Percentiles rank a stretch among this genome's conserved stretches.
phyloP scores from a whole-genome alignment of 64 coral and sea anemone species.

The Montipora efflorescens region DNA sequence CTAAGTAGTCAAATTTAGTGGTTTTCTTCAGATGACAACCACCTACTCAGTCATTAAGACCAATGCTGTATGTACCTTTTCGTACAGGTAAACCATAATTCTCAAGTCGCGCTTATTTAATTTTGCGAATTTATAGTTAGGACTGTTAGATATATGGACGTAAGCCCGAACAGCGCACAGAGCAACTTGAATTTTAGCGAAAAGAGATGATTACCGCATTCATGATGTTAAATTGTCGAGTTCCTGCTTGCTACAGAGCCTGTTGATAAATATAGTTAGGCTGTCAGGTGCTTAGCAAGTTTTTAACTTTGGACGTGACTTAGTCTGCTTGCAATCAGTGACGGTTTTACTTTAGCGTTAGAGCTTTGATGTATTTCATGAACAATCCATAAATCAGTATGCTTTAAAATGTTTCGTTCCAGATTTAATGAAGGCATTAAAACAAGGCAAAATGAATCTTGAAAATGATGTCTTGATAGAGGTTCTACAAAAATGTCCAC shows the following conservation, averaged over 20 bases:
- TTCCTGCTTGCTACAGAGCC: not conserved
- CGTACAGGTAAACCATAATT: not conserved
- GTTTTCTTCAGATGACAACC: not conserved
- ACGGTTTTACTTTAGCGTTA: not conserved
- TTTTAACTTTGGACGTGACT: not conserved
- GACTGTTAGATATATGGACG: not conserved
- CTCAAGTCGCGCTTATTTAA: not conserved
- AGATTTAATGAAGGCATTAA: not conserved
- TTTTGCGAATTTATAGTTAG: not conserved
- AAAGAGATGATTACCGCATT: not conserved
- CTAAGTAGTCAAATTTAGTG: not conserved
- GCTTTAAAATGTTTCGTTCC: not conserved
- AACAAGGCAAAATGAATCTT: not conserved
- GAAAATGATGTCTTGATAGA: not conserved
- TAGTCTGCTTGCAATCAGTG: not conserved
- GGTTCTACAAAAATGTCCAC: not conserved
- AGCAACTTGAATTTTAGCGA: not conserved
- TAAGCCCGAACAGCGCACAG: not conserved
- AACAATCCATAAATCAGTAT: not conserved
- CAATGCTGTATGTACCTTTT: slow-evolving; percentile 1
- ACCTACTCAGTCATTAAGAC: slow-evolving; percentile 1
- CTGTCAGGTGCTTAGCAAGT: not conserved
- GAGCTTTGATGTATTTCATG: not conserved
- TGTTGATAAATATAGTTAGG: not conserved
- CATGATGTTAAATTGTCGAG: not conserved